Conservation (phyloP, 2,888 invertebrate genomes). For the Tanypteryx hageni region DNA sequence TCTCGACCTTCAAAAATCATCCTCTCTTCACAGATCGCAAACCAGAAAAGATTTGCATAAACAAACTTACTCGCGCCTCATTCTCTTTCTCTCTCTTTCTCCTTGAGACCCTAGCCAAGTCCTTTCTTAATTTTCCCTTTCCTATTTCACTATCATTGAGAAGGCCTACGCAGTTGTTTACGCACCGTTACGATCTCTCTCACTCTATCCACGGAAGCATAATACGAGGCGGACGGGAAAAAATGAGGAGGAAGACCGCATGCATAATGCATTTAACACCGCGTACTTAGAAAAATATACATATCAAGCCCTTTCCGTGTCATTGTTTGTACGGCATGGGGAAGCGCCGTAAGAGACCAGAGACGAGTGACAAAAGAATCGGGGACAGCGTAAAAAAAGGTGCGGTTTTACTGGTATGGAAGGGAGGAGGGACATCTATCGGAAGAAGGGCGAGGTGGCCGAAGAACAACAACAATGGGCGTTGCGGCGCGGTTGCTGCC, state of each 20-base stretch:
- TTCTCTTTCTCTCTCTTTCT: background rate
- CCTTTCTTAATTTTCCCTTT: constrained; percentile 1
- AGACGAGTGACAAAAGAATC: too few species aligned
- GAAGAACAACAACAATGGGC: background rate
- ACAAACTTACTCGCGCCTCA: background rate
- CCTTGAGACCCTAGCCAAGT: background rate
- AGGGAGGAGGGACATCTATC: background rate
- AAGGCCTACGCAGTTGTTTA: background rate
- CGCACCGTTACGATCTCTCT: background rate
- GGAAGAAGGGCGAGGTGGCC: background rate
- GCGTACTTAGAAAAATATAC: constrained; percentile 25
- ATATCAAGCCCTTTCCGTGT: background rate
- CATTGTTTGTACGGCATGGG: background rate
- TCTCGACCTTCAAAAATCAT: too few species aligned
- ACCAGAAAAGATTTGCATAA: background rate
- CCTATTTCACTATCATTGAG: constrained; percentile 26
- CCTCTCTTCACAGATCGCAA: background rate
- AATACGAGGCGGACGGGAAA: background rate
- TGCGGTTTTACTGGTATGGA: background rate
- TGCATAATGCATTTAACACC: background rate
- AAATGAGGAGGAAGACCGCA: background rate
- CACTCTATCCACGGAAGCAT: background rate
- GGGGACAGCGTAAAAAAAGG: background rate
- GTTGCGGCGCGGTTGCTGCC: background rate
- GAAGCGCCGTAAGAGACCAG: background rate